Evolutionary conservation across 2,888 invertebrate species (phyloP), one percentile per base, ranked within the genome.

Genomic region (Aphodius granarius): DNA sequence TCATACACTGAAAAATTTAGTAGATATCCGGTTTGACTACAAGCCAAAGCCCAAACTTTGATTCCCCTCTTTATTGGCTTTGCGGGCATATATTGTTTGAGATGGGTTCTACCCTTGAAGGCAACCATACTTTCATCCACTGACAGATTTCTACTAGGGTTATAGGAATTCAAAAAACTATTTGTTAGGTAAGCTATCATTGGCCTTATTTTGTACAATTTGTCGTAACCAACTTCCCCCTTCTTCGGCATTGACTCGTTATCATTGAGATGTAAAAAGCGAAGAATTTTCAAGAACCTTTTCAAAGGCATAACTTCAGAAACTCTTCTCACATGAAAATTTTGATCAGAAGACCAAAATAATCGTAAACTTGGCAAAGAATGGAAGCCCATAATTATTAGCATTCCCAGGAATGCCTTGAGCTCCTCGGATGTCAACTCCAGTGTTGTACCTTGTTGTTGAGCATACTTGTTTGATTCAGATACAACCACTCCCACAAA

Each of bases 1-100:
- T 81, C 77, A 79, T 82, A 77, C 70, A 82, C 70, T 73, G 78
- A 78, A 78, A 81, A 78, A 71, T 76, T 78, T 66, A 81, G 64
- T 72, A 80, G 75, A 74, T 75, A 81, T 21, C 79, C 78, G 62
- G 78, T 80, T 70, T 70, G 73, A 63, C 78, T 72, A 78, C 80
- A 80, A 65, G 79, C 79, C 63, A 78, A 70, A 73, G 79, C 80
- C 81, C 80, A 79, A 66, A 79, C 76, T 66, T 78, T 82, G 76
- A 81, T 79, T 22, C 79, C 79, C 22, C 79, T 66, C 77, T 78
- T 81, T 72, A 77, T 78, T 19, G 78, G 77, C 76, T 80, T 82
- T 73, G 75, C 76, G 63, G 78, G 80, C 77, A 78, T 79, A 78
- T 76, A 82, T 78, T 80, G 80, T 66, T 80, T 80, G 63, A 80